Conservation (phyloP, 2,888 invertebrate genomes). For the Andrena flavipes region DNA sequence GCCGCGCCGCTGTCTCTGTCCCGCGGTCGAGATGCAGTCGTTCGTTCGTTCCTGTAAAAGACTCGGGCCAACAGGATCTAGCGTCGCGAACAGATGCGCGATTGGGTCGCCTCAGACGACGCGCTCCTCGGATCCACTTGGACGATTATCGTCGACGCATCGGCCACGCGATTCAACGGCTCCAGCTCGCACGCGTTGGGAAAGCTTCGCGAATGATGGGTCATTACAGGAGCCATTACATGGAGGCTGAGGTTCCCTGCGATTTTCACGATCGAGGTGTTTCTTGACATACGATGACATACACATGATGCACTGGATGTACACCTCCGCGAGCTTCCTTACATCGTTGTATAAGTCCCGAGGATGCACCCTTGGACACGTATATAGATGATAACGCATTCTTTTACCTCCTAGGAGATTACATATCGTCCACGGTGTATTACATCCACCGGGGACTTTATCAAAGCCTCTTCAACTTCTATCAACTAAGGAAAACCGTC, state of each 20-base stretch:
- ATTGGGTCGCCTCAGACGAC: constrained; percentile 30
- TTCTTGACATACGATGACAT: constrained; percentile 7
- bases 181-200: constrained; percentile 8
- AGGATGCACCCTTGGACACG: constrained; percentile 47
- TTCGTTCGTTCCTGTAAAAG: constrained; percentile 59
- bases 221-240: background rate
- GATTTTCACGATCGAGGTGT: background rate
- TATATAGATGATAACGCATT: constrained; percentile 44
- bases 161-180: background rate
- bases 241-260: background rate
- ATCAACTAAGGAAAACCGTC: background rate
- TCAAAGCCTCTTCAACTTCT: background rate
- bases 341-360: background rate
- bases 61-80: constrained; percentile 72
- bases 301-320: background rate
- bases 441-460: background rate
- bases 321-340: constrained; percentile 12
- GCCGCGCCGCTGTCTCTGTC: constrained; percentile 17
- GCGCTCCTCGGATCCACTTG: constrained; percentile 10
- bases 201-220: constrained; percentile 12
- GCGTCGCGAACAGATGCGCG: constrained; percentile 59
- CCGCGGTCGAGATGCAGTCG: constrained; percentile 49
- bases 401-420: constrained; percentile 23
- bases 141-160: constrained; percentile 23
- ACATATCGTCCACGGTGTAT: too few relatives aligned